phyloP scores from a whole-genome alignment of 2,888 invertebrate species.

The Melitaea athalia region DNA sequence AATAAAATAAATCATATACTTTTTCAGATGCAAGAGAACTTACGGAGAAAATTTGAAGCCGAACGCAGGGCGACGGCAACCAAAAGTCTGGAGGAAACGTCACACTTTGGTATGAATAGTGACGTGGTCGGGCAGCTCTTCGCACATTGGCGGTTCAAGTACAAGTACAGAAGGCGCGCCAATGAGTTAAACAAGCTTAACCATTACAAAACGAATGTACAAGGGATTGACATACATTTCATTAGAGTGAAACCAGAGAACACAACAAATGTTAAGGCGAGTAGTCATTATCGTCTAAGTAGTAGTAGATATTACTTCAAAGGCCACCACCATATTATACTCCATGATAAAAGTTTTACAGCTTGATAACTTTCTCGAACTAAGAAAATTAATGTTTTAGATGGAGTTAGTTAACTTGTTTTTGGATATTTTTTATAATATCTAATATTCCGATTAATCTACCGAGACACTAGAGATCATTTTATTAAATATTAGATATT shows the following conservation, averaged over 20 bases:
- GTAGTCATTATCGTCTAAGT: background rate
- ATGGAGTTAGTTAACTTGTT: too few species aligned
- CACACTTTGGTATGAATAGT: constrained; percentile 91
- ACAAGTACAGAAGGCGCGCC: constrained; percentile 83
- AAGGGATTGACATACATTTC: constrained; percentile 88
- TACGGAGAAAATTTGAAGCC: constrained; percentile 77
- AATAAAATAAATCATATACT: background rate
- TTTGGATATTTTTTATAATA: too few species aligned
- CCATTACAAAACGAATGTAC: constrained; percentile 89
- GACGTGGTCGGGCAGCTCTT: constrained; percentile 85
- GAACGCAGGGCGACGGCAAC: constrained; percentile 61
- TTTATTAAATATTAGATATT: too few species aligned
- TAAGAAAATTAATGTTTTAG: too few species aligned
- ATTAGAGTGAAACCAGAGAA: constrained; percentile 84
- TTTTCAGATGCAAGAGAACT: constrained; percentile 79
- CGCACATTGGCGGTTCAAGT: constrained; percentile 89
- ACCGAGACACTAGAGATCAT: too few species aligned
- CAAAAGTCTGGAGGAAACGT: constrained; percentile 83
- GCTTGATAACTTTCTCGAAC: too few species aligned
- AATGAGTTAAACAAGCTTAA: constrained; percentile 86
- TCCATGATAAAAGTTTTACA: too few species aligned
- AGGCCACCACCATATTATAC: too few species aligned
- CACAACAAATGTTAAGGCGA: constrained; percentile 56
- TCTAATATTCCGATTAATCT: too few species aligned
- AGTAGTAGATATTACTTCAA: too few species aligned